These are phyloP conservation scores for Netelia melanura DNA, from an alignment of 2,888 invertebrate genomes.

Conservation along the genomic window DNA sequence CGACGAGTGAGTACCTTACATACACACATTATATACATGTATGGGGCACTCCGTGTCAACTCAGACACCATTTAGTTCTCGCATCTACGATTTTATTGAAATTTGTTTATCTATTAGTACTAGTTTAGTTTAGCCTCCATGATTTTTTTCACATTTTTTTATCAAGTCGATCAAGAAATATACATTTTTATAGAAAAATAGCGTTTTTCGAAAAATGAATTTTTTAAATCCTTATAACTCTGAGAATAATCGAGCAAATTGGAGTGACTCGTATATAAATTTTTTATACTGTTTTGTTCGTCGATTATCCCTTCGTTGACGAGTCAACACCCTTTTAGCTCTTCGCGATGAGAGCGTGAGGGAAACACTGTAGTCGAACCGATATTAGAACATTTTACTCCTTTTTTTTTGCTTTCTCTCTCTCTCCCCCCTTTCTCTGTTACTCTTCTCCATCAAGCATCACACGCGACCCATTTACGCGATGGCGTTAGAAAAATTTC, in stretches of 20 bases:
- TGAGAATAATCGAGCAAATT: too few species aligned
- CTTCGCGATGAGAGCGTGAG: constrained; percentile 28
- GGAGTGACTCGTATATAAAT: neutral
- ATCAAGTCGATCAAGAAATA: too few species aligned
- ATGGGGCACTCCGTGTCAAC: neutral
- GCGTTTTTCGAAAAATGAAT: too few species aligned
- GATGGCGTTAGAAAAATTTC: constrained; percentile 59
- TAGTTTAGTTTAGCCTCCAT: too few species aligned
- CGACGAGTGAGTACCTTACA: too few species aligned
- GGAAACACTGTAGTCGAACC: neutral
- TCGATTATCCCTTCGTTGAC: neutral
- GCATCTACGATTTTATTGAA: too few species aligned
- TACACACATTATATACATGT: neutral
- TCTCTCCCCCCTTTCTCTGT: neutral
- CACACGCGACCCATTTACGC: constrained; percentile 62
- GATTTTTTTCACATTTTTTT: too few species aligned
- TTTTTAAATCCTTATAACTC: too few species aligned
- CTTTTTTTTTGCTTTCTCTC: neutral
- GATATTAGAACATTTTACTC: neutral
- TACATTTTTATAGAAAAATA: too few species aligned
- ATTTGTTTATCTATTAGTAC: too few species aligned
- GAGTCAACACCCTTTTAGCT: constrained; percentile 32
- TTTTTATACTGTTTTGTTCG: neutral
- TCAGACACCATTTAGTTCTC: too few species aligned
- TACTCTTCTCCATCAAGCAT: constrained; percentile 8